A percentile compares a stretch with the other conserved stretches of the same genome.
Conservation (phyloP, 2,797 vertebrate species). For the Bradypodion pumilum region DNA sequence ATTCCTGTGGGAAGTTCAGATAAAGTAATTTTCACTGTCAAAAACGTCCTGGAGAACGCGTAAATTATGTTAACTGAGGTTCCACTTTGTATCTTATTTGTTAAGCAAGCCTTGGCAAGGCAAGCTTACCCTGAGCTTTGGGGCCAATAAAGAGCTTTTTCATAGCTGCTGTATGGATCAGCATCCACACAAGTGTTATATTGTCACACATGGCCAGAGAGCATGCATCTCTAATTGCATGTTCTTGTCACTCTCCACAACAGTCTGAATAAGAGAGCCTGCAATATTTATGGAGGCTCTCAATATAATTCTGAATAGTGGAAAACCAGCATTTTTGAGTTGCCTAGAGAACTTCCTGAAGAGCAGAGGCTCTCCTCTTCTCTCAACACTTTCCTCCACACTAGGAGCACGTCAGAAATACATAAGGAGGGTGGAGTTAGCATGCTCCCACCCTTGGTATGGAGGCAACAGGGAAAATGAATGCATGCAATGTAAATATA, state of each 20-base stretch:
- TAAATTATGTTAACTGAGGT: too few species aligned
- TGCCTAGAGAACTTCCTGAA: neutral
- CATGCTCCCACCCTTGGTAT: too few species aligned
- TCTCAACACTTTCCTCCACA: neutral
- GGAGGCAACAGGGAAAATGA: too few species aligned
- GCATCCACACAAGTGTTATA: neutral
- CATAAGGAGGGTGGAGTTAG: too few species aligned
- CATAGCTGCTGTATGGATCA: neutral
- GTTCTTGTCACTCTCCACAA: neutral
- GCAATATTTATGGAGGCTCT: neutral
- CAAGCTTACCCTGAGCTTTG: neutral
- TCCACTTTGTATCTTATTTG: neutral
- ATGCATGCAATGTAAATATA: too few species aligned
- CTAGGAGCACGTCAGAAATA: too few species aligned
- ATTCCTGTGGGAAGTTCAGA: too few species aligned
- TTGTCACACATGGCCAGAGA: neutral
- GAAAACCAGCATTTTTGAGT: neutral
- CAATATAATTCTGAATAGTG: neutral
- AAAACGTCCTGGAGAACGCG: too few species aligned
- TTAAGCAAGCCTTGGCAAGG: neutral
- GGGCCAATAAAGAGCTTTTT: neutral
- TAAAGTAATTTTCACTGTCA: too few species aligned
- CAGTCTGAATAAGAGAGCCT: neutral
- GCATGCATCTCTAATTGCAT: neutral
- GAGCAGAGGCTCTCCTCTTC: neutral